These are phyloP conservation scores for Aleiodes alternator DNA, from an alignment of 2,888 invertebrate genomes.

Conservation along the genomic window DNA sequence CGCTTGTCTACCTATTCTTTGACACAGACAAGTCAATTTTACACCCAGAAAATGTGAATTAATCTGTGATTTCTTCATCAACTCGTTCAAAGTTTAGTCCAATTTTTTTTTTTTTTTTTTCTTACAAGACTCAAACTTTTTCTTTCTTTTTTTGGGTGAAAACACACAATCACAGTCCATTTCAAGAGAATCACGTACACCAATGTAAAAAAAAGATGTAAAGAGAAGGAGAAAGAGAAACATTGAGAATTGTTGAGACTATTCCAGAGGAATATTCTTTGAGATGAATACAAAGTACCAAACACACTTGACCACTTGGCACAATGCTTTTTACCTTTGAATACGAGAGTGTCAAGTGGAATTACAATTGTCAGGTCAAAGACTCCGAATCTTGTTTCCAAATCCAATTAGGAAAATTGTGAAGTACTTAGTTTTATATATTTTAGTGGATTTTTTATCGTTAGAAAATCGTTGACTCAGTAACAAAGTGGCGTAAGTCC, in stretches of 20 bases:
- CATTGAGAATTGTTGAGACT: constrained; percentile 13
- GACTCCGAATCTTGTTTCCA: not conserved
- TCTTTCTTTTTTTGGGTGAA: constrained; percentile 5
- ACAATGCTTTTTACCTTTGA: constrained; percentile 32
- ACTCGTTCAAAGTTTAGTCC: not conserved
- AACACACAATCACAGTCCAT: constrained; percentile 13
- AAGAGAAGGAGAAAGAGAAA: constrained; percentile 22
- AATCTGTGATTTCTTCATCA: not conserved
- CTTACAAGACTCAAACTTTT: constrained; percentile 10
- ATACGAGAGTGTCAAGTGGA: constrained; percentile 24
- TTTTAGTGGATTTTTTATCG: too few relatives aligned
- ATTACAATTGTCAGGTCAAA: constrained; percentile 33
- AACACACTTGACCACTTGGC: constrained; percentile 29
- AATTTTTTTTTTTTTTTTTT: not conserved
- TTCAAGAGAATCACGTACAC: constrained; percentile 43
- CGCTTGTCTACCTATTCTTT: too few relatives aligned
- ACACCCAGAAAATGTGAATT: too few relatives aligned
- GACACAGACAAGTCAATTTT: too few relatives aligned
- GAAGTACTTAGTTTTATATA: not conserved
- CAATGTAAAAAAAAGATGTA: constrained; percentile 39
- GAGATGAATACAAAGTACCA: constrained; percentile 48
- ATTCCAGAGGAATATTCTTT: constrained; percentile 36
- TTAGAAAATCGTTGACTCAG: too few relatives aligned
- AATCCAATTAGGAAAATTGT: constrained; percentile 26
- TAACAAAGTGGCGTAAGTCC: too few relatives aligned